Evolutionary conservation across 2,888 invertebrate species (phyloP), one percentile per base, ranked within the genome.

Genomic region (Ceraclea dissimilis): DNA sequence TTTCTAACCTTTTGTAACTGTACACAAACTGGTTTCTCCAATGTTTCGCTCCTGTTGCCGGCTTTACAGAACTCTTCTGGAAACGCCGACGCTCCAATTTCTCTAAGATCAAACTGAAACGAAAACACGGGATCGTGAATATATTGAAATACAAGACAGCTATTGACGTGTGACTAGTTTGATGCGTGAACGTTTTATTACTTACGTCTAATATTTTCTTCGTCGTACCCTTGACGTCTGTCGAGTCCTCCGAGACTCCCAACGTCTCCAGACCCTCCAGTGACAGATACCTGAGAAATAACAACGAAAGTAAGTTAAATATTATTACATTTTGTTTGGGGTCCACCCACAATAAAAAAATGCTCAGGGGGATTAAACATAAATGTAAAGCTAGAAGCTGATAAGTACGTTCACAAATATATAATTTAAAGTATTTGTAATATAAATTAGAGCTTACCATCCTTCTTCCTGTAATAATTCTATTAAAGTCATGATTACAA

Each of bases 1-100:
- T 95, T 94, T 13, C 91, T 81, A 50, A 93, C 79, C 73, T 92
- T 92, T 69, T 88, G 88, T 65, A 95, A 84, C 79, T 95, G 95
- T 47, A 95, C 76, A 34, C 95, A 85, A 62, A 93, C 75, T n/a
- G 77, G 73, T 17, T 75, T 78, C 54, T 76, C 72, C 50, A 82
- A 67, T 2, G 63, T 65, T 61, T 71, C 71, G 2, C 71, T 68
- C 62, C 76, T 78, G 31, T 71, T 64, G 19, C 76, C 74, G 50
- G 80, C 79, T 67, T 85, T 85, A 57, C 77, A 73, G 55, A 86
- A 75, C 46, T 86, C 85, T 57, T 82, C 81, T n/a, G 86, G 83
- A 62, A 90, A 77, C 56, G 84, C 81, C 53, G 83, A 83, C 53
- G 82, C 84, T n/a, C 89, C 89, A 63, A 91, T 85, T 67, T 92